Percentiles rank a stretch among this genome's conserved stretches.
Conservation (phyloP, 2,797 vertebrate genomes). For the Cuniculus paca region DNA sequence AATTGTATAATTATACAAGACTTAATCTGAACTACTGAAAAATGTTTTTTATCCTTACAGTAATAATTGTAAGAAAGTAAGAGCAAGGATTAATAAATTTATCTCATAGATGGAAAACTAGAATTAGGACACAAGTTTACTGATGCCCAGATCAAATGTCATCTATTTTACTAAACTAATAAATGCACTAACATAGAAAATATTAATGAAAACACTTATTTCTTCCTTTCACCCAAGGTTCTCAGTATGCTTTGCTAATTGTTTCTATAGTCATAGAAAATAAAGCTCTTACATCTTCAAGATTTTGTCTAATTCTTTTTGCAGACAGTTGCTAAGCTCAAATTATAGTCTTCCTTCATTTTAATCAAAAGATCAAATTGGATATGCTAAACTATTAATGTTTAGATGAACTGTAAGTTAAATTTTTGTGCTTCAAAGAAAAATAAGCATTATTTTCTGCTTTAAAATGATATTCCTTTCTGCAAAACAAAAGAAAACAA, state of each 20-base stretch:
- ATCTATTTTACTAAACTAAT: constrained; percentile 24
- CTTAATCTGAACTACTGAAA: constrained; percentile 15
- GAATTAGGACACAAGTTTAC: background rate
- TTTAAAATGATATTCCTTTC: constrained; percentile 52
- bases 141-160: background rate
- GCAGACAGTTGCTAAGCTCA: background rate
- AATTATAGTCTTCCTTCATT: constrained; percentile 52
- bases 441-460: constrained; percentile 72
- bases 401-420: constrained; percentile 61
- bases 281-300: constrained; percentile 3
- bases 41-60: background rate
- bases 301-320: constrained; percentile 67
- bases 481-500: no score
- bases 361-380: constrained; percentile 59
- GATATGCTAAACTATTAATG: constrained; percentile 42
- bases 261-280: constrained; percentile 43
- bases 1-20: background rate
- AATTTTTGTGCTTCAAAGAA: constrained; percentile 64
- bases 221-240: constrained; percentile 31
- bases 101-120: constrained; percentile 8
- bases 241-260: constrained; percentile 68
- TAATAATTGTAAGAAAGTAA: background rate
- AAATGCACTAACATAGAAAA: constrained; percentile 3
- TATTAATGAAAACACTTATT: background rate
- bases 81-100: background rate